Percentiles rank a stretch among this genome's conserved stretches.
These are phyloP conservation scores for Bathynomus jamesi DNA, from an alignment of 1,140 invertebrate genomes.

Conservation along the genomic window DNA sequence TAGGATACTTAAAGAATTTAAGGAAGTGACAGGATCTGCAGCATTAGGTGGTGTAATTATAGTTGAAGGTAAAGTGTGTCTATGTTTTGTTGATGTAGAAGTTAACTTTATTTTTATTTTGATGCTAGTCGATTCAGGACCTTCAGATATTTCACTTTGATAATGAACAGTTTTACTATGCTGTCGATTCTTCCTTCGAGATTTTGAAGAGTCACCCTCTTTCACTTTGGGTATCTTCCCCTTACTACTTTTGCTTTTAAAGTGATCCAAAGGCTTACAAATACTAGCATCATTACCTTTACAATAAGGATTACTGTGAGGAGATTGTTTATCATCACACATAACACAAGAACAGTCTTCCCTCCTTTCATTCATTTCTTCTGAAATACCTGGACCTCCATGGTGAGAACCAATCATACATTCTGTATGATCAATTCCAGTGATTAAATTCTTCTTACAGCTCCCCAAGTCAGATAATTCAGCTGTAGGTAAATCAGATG, in stretches of 20 bases:
- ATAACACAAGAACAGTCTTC: neutral
- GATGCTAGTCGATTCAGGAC: slow-evolving; percentile 9
- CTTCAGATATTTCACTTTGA: slow-evolving; percentile 12
- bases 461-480: neutral
- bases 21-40: neutral
- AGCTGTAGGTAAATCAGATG: neutral
- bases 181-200: neutral
- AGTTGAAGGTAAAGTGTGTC: neutral
- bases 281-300: neutral
- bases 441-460: neutral
- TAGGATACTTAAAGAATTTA: neutral
- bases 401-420: neutral
- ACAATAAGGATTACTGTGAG: neutral
- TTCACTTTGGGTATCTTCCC: neutral
- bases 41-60: neutral
- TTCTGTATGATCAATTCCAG: neutral
- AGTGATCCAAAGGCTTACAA: neutral
- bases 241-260: too few species aligned
- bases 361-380: neutral
- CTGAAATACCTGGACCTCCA: neutral
- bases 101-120: slow-evolving; percentile 13
- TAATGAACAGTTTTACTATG: neutral
- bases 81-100: neutral
- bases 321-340: neutral
- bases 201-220: neutral